These are phyloP conservation scores for Ceratina japonica DNA, from an alignment of 1,140 invertebrate genomes.

Conservation along the genomic window DNA sequence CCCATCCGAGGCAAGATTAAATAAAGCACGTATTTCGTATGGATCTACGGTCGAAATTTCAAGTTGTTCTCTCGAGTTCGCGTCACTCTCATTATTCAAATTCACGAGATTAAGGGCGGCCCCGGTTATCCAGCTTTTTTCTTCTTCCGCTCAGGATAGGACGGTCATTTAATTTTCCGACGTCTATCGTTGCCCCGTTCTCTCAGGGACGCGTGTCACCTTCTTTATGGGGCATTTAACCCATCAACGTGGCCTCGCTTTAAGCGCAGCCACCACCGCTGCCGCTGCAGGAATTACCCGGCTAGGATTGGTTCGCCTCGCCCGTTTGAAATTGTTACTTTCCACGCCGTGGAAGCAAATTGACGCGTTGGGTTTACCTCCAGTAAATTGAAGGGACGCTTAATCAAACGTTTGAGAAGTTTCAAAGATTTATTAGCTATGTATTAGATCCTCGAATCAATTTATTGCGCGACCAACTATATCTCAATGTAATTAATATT, in stretches of 20 bases:
- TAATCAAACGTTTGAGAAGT: constrained; percentile 24
- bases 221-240: constrained; percentile 28
- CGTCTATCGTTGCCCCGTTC: constrained; percentile 22
- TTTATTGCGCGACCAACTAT: neutral
- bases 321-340: neutral
- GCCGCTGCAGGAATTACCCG: neutral
- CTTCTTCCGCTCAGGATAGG: neutral
- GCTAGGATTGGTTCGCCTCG: constrained; percentile 9
- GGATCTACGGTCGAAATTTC: too few species aligned
- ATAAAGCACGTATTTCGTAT: too few species aligned
- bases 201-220: neutral
- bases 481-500: too few species aligned
- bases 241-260: constrained; percentile 23
- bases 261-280: neutral
- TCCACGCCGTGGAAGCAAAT: neutral
- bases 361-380: neutral
- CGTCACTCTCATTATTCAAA: constrained; percentile 64
- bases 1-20: too few species aligned
- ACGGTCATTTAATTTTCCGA: constrained; percentile 30
- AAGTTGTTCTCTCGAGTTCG: neutral
- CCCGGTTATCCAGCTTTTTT: neutral
- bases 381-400: neutral
- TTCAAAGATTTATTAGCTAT: neutral
- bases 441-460: too few species aligned
- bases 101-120: constrained; percentile 56